Base-by-base conservation (phyloP, 2,113 vertebrate species). In the Gobiocypris rarus region DNA sequence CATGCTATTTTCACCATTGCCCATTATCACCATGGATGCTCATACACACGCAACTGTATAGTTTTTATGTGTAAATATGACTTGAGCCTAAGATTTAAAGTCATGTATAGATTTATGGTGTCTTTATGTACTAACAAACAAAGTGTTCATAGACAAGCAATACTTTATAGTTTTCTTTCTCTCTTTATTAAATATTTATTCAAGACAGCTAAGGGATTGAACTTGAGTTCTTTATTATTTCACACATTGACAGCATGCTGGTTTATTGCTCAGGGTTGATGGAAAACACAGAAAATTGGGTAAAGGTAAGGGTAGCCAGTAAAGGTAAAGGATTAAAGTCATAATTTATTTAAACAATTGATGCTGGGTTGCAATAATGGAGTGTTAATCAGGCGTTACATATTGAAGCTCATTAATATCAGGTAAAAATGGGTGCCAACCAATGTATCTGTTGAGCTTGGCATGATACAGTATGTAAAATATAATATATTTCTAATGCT, bases 121-220 rank as follows among this genome's bases (percentile, higher is more conserved):
- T 45, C 4, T 45, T 70, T 43, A 67, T 67, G 7, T 67, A 67
- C 3, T 8, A 43, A 24, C 3, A n/a, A 45, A 11, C 22, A 73
- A 48, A 48, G 41, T 48, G 48, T 45, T 24, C 24, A 26, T 15
- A 73, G 41, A 24, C 19, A 7, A 24, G 2, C 22, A 45, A 48
- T 73, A 24, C n/a, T 73, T 26, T 9, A 3, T n/a, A 48, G 13
- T 24, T 73, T 69, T 45, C 11, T 73, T n/a, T 41, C 70, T 15
- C n/a, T 48, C 41, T 26, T 9, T 31, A 48, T 48, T 73, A 73
- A 15, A 73, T 73, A 48, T 73, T 48, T 1, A 24, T 73, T 26
- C 45, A 73, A 26, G 41, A 73, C 5, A 73, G 41, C 70, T 26
- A 73, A 26, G 70, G 70, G 70, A 48, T 24, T 73, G 70, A 26